Evolutionary conservation across 2,797 vertebrate genomes (phyloP).

Genomic region (Huso huso): DNA sequence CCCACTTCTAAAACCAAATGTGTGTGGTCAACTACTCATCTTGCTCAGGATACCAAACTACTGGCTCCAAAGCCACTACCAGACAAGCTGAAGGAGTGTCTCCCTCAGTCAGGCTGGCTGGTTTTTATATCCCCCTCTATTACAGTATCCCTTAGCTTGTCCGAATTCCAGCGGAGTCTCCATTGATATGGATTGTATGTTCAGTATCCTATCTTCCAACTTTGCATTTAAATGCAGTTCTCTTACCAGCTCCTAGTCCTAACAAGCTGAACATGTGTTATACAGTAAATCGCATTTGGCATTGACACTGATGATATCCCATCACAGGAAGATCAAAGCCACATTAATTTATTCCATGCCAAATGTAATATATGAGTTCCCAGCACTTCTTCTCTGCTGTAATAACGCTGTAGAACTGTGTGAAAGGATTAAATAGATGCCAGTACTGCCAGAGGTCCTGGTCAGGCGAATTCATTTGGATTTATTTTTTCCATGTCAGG

Average conservation of each 20-base stretch:
- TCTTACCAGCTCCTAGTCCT: background rate
- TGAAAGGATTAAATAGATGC: constrained; percentile 6
- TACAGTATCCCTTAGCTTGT: background rate
- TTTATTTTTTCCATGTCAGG: too few species aligned
- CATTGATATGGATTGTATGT: too few species aligned
- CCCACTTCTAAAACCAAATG: too few species aligned
- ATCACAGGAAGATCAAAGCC: background rate
- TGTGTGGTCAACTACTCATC: too few species aligned
- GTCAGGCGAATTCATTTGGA: background rate
- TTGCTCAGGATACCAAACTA: background rate
- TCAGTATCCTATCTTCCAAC: too few species aligned
- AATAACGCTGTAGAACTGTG: background rate
- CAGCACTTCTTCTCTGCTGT: background rate
- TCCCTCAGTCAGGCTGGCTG: background rate
- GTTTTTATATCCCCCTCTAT: background rate
- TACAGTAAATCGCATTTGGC: background rate
- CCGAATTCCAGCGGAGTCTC: too few species aligned
- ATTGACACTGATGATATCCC: background rate
- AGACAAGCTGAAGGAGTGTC: background rate
- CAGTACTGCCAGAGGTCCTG: constrained; percentile 12
- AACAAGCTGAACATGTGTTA: background rate
- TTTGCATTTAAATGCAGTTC: background rate
- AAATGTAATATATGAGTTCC: background rate
- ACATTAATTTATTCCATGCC: background rate
- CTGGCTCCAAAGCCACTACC: background rate